Conservation (phyloP, 2,797 vertebrate species). For the Melanotaenia trifasciata region DNA sequence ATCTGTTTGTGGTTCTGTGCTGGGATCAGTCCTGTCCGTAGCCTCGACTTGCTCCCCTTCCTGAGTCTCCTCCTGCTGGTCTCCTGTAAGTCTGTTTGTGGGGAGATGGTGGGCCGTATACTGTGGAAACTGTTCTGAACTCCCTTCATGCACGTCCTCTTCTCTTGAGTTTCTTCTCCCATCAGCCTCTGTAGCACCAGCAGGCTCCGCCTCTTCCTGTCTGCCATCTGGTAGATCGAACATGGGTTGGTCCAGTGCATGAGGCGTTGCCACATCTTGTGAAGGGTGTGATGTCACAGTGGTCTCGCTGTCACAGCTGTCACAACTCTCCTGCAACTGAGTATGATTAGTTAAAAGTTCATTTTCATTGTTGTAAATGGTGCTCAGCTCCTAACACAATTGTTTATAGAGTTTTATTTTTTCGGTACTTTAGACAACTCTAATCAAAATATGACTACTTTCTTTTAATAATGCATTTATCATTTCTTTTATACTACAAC, state of each 20-base stretch:
- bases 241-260: conserved; percentile 78
- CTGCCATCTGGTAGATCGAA: conserved; percentile 62
- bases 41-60: background rate
- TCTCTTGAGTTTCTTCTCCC: conserved; percentile 42
- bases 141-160: conserved; percentile 51
- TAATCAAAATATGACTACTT: background rate
- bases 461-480: too few species aligned
- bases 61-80: conserved; percentile 2
- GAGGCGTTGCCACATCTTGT: conserved; percentile 82
- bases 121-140: conserved; percentile 73
- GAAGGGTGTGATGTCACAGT: conserved; percentile 90
- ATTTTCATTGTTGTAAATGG: background rate
- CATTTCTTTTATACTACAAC: background rate
- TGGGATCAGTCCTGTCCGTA: background rate
- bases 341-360: background rate
- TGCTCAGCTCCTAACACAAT: background rate
- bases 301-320: conserved; percentile 97
- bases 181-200: conserved; percentile 10
- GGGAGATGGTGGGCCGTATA: conserved; percentile 87
- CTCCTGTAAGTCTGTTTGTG: conserved; percentile 25
- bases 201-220: conserved; percentile 32
- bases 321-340: conserved; percentile 93
- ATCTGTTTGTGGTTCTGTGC: conserved; percentile 4
- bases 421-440: background rate
- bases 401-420: background rate